These are phyloP conservation scores for Uromys caudimaculatus DNA, from an alignment of 2,797 vertebrate genomes.

Conservation along the genomic window DNA sequence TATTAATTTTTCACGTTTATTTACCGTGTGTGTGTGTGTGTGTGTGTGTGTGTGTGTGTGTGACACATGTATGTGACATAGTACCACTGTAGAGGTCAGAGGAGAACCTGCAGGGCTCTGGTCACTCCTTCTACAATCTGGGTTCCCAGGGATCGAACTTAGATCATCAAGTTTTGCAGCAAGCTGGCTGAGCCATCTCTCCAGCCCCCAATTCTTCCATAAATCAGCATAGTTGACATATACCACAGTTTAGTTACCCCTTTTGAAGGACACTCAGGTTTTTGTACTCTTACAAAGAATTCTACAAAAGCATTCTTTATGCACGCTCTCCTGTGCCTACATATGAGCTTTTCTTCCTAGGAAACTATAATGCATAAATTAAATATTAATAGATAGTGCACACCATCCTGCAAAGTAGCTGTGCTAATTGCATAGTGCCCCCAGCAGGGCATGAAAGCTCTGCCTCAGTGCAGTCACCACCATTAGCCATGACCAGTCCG, in stretches of 20 bases:
- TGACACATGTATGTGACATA: background rate
- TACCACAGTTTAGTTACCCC: background rate
- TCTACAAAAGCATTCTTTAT: background rate
- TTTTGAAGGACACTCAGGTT: background rate
- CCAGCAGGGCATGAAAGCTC: background rate
- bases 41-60: background rate
- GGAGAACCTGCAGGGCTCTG: background rate
- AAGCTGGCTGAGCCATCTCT: background rate
- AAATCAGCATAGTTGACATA: background rate
- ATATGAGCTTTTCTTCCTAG: background rate
- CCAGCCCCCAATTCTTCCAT: background rate
- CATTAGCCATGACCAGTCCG: background rate
- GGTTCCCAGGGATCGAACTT: background rate
- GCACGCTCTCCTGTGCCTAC: too few relatives aligned
- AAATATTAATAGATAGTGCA: background rate
- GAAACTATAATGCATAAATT: conserved; percentile 19
- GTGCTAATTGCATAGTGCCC: background rate
- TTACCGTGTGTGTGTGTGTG: background rate
- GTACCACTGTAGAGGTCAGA: background rate
- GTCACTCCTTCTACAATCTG: background rate
- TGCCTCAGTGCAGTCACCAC: background rate
- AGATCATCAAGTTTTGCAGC: background rate
- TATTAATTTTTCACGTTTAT: background rate
- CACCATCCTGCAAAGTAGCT: background rate
- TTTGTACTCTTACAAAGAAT: conserved; percentile 6